A percentile compares a stretch with the other conserved stretches of the same genome.
Conservation (phyloP, 2,797 vertebrate genomes). For the Coreius guichenoti region DNA sequence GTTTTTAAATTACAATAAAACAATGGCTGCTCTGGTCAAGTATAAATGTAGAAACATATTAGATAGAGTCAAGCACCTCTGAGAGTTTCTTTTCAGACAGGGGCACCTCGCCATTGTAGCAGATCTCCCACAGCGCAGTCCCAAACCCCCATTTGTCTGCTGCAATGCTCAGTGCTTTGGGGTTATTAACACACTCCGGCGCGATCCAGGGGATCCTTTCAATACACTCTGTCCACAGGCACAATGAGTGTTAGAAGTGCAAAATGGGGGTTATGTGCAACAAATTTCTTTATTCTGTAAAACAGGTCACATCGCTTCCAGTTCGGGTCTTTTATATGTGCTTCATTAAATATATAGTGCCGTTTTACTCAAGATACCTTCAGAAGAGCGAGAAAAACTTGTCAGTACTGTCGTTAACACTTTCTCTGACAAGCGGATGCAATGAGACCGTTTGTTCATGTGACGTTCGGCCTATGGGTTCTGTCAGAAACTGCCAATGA, state of each 20-base stretch:
- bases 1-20: not conserved
- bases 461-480: not conserved
- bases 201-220: constrained; percentile 89
- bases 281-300: not conserved
- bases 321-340: too few species aligned
- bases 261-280: not conserved
- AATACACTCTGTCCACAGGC: constrained; percentile 76
- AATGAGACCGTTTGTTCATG: not conserved
- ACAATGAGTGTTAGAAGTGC: constrained; percentile 6
- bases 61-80: constrained; percentile 73
- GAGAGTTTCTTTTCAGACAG: constrained; percentile 84
- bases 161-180: constrained; percentile 80
- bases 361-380: too few species aligned
- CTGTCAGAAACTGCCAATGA: not conserved
- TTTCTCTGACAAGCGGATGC: not conserved
- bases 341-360: too few species aligned
- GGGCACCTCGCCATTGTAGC: constrained; percentile 86
- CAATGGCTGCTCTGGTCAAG: not conserved
- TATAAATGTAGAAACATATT: not conserved
- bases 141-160: constrained; percentile 90
- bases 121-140: constrained; percentile 88
- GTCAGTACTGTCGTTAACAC: not conserved
- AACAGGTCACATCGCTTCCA: not conserved
- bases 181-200: constrained; percentile 83
- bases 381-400: too few species aligned